phyloP scores from a whole-genome alignment of 2,888 invertebrate genomes.

The Campoplex capitator region DNA sequence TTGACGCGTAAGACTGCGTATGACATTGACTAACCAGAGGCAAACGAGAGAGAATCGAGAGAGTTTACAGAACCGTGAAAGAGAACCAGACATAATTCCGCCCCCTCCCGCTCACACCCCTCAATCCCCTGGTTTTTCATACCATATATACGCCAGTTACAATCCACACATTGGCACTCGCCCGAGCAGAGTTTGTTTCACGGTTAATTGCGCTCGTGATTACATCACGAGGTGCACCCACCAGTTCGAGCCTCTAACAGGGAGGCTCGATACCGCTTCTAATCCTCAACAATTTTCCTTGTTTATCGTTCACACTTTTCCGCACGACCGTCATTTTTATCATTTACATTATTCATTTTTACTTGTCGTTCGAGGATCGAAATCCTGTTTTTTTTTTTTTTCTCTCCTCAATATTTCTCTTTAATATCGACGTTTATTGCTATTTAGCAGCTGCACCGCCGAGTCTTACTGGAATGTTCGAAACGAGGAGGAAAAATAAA shows the following conservation, averaged over 20 bases:
- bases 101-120: conserved; percentile 39
- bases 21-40: conserved; percentile 60
- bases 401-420: neutral
- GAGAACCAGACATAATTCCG: conserved; percentile 60
- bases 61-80: conserved; percentile 62
- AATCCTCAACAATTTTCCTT: conserved; percentile 34
- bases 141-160: conserved; percentile 12
- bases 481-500: too few relatives aligned
- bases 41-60: conserved; percentile 32
- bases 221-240: conserved; percentile 54
- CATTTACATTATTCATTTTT: neutral
- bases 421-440: neutral
- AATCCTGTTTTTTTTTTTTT: neutral
- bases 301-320: neutral
- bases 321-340: neutral
- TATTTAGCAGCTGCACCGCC: neutral
- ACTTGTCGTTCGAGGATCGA: neutral
- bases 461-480: too few relatives aligned
- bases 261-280: conserved; percentile 13
- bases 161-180: conserved; percentile 38
- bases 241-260: conserved; percentile 4
- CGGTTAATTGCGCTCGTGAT: conserved; percentile 64
- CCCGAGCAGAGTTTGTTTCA: conserved; percentile 48
- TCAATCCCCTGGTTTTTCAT: conserved; percentile 51
- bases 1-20: conserved; percentile 6